These are phyloP conservation scores for Lota lota DNA, from an alignment of 2,113 vertebrate genomes.

Conservation along the genomic window DNA sequence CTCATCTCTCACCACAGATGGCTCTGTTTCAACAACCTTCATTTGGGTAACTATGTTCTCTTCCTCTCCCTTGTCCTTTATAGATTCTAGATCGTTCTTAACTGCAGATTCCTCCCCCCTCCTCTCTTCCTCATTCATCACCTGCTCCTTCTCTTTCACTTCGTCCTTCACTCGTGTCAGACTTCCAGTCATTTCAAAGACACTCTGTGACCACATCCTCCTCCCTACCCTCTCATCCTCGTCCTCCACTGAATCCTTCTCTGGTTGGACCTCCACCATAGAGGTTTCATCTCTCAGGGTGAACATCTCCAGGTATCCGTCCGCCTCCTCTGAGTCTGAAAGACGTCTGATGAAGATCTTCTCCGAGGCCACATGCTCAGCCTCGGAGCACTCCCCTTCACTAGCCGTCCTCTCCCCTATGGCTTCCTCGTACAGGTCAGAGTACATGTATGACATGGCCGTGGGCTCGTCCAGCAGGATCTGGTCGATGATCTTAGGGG, in stretches of 20 bases:
- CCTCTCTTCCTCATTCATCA: slow-evolving; percentile 12
- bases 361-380: slow-evolving; percentile 80
- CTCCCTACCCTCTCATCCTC: slow-evolving; percentile 23
- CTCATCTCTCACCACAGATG: slow-evolving; percentile 1
- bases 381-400: slow-evolving; percentile 79
- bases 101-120: slow-evolving; percentile 8
- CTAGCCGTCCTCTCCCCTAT: slow-evolving; percentile 75
- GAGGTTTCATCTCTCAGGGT: slow-evolving; percentile 86
- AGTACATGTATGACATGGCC: slow-evolving; percentile 88
- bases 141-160: slow-evolving; percentile 18
- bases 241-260: slow-evolving; percentile 42
- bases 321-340: slow-evolving; percentile 85
- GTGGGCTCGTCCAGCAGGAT: slow-evolving; percentile 87
- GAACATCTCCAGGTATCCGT: slow-evolving; percentile 90
- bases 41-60: slow-evolving; percentile 8
- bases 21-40: not conserved
- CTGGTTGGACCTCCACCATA: slow-evolving; percentile 39
- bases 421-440: slow-evolving; percentile 87
- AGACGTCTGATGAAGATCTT: slow-evolving; percentile 76
- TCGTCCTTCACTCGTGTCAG: slow-evolving; percentile 50
- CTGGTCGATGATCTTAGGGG: slow-evolving; percentile 80
- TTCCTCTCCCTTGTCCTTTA: slow-evolving; percentile 9
- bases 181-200: slow-evolving; percentile 73
- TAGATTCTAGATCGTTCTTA: not conserved
- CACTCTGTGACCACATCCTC: slow-evolving; percentile 65